phyloP scores from a whole-genome alignment of 2,888 invertebrate species.

The Sarcophaga variegata region DNA sequence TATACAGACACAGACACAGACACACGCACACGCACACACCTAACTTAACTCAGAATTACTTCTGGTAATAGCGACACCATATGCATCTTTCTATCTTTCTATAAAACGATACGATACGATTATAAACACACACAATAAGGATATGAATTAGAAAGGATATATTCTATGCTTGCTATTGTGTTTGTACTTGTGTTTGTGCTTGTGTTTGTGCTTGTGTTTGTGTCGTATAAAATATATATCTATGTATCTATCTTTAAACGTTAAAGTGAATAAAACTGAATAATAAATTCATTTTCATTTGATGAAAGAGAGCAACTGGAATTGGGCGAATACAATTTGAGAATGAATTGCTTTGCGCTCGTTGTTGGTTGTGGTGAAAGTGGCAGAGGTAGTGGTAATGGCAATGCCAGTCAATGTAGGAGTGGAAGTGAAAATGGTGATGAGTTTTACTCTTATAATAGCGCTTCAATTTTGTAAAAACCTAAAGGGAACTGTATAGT shows the following conservation, averaged over 20 bases:
- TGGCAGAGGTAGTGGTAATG: slow-evolving; percentile 4
- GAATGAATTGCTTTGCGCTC: slow-evolving; percentile 15
- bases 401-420: neutral
- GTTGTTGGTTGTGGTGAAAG: slow-evolving; percentile 24
- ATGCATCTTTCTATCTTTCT: too few species aligned
- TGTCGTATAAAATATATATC: neutral
- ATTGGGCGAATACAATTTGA: slow-evolving; percentile 28
- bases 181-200: too few species aligned
- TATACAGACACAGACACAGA: neutral
- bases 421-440: slow-evolving; percentile 7
- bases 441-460: slow-evolving; percentile 28
- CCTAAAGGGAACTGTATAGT: neutral
- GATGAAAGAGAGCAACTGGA: slow-evolving; percentile 54
- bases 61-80: neutral
- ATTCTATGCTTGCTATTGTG: too few species aligned
- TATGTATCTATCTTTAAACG: slow-evolving; percentile 43
- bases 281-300: slow-evolving; percentile 62
- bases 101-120: too few species aligned
- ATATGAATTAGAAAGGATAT: too few species aligned
- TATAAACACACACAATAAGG: too few species aligned
- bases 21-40: slow-evolving; percentile 26
- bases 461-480: neutral
- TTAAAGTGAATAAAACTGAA: slow-evolving; percentile 59
- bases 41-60: slow-evolving; percentile 20
- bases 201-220: neutral